Evolutionary conservation across 2,113 vertebrate species (phyloP), one percentile per base, ranked within the genome.

Genomic region (Nanger granti): DNA sequence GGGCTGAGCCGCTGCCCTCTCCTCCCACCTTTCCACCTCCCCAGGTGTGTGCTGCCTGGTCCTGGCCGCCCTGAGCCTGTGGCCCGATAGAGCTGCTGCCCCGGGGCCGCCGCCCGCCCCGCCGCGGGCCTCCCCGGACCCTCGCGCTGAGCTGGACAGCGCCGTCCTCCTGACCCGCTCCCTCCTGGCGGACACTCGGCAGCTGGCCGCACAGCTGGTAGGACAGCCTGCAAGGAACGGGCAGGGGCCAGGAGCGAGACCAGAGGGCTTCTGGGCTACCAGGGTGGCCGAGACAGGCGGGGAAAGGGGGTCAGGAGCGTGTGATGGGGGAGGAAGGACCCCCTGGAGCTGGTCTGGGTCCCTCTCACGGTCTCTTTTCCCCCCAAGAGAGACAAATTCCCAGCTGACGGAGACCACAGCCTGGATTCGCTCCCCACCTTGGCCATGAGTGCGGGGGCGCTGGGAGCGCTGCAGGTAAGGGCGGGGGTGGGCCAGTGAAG

Each of bases 111-210:
- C 97, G 18, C 93, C 52, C 2, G 93, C 97, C 4, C 91, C 97
- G 31, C 94, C 97, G 7, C 82, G 92, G 69, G 79, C 80, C 49
- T 66, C 95, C 41, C 34, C 99, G 99, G 99, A 90, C 98, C 99
- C 96, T 98, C 99, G 96, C 98, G 99, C 97, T 98, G 99, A 99
- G 99, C 99, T 99, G 99, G 99, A 98, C 98, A 99, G 99, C 85
- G 99, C 99, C 0, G 99, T 99, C 4, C 99, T 99, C 97, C 99
- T 99, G 96, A 99, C 99, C 98, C 99, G 99, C 4, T 99, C 99
- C 11, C 99, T 99, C 24, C 98, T 99, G 66, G 99, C 99, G 1
- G 52, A 99, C 99, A 76, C 99, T 98, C 98, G 99, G 99, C 98
- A 99, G 99, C 99, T 99, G 99, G 95, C 99, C 96, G 93, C 99